Conservation (phyloP, 2,113 vertebrate genomes). For the Gasterosteus nipponicus region DNA sequence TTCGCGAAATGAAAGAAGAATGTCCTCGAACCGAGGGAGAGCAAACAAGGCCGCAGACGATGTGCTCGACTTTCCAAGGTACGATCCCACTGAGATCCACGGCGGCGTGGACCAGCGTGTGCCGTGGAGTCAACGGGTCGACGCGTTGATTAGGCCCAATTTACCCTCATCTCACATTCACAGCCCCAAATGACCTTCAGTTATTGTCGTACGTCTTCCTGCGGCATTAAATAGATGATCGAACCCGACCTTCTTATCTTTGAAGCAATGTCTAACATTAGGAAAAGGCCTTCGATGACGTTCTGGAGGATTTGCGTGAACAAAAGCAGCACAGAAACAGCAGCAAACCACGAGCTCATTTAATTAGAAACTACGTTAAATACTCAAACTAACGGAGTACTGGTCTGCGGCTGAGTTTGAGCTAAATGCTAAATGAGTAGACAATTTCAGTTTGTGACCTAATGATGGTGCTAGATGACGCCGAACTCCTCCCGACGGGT, state of each 20-base stretch:
- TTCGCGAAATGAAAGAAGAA: not conserved
- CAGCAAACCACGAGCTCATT: not conserved
- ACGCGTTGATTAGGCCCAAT: conserved; percentile 9
- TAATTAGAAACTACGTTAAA: not conserved
- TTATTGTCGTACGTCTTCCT: not conserved
- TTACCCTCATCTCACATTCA: not conserved
- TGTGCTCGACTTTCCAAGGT: conserved; percentile 9
- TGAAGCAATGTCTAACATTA: not conserved
- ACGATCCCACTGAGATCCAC: not conserved
- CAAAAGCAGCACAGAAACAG: not conserved
- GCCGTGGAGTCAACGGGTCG: conserved; percentile 44
- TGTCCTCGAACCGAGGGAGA: not conserved
- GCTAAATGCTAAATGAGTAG: not conserved
- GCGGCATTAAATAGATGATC: not conserved
- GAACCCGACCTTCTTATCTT: not conserved
- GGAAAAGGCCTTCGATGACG: not conserved
- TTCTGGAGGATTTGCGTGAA: not conserved
- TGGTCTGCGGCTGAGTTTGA: not conserved
- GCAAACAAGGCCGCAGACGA: conserved; percentile 1
- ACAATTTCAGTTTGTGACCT: not conserved
- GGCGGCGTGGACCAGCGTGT: not conserved
- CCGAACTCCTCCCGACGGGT: not conserved
- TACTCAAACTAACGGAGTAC: not conserved
- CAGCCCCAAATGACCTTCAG: conserved; percentile 3
- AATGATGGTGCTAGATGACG: not conserved